phyloP scores from a whole-genome alignment of 2,797 vertebrate genomes.

The Xyrichtys novacula region DNA sequence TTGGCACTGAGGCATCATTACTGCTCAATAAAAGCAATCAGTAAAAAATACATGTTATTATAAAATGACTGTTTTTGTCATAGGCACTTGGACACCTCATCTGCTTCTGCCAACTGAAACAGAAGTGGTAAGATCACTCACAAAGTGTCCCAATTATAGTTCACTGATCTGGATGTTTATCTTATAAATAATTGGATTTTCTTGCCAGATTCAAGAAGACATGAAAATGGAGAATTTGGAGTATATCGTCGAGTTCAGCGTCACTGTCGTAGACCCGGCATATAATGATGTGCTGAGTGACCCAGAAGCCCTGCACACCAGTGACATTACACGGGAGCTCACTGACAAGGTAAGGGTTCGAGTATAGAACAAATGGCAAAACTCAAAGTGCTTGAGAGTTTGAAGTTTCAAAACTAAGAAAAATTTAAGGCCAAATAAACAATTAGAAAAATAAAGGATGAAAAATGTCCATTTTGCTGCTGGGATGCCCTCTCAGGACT shows the following conservation, averaged over 20 bases:
- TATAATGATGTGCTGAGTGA: conserved; percentile 85
- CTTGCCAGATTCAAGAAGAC: conserved; percentile 74
- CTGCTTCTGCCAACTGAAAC: conserved; percentile 64
- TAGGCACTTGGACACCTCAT: conserved; percentile 79
- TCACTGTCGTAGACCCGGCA: conserved; percentile 86
- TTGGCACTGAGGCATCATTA: neutral
- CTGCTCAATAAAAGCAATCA: conserved; percentile 14
- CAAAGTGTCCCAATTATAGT: neutral
- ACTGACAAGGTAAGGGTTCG: conserved; percentile 84
- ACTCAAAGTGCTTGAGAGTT: no score
- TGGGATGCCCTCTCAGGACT: neutral
- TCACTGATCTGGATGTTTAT: neutral
- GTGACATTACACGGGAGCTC: conserved; percentile 82
- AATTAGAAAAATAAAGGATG: no score
- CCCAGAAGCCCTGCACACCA: conserved; percentile 77
- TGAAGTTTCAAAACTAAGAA: neutral
- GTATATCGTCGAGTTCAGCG: conserved; percentile 90
- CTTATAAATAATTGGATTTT: conserved; percentile 13
- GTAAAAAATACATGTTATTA: neutral
- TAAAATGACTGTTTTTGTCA: conserved; percentile 18
- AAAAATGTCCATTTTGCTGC: no score
- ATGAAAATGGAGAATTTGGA: conserved; percentile 81
- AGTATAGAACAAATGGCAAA: neutral
- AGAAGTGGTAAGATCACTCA: conserved; percentile 51
- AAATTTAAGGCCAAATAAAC: neutral